Percentiles rank a stretch among this genome's conserved stretches.
Evolutionary conservation across 2,113 vertebrate genomes (phyloP).

Genomic region (Typhlomys cinereus): DNA sequence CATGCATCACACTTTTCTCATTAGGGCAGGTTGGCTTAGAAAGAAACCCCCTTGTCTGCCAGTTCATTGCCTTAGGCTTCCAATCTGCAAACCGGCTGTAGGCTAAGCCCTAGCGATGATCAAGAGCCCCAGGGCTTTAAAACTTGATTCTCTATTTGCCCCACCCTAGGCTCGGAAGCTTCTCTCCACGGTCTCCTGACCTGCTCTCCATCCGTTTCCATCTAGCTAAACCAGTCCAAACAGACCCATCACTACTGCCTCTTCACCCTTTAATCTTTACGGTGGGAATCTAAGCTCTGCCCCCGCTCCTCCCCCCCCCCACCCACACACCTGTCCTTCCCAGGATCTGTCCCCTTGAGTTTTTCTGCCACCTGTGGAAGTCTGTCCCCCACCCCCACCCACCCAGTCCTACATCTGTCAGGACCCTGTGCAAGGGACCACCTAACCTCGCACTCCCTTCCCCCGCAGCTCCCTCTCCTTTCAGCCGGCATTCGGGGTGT

Average conservation of each 20-base stretch:
- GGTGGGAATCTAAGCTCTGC: background rate
- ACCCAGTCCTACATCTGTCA: background rate
- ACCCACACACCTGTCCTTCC: too few relatives aligned
- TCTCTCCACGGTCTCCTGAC: background rate
- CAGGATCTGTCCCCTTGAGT: background rate
- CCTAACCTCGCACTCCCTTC: background rate
- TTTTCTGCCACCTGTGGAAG: background rate
- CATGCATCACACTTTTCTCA: conserved; percentile 64
- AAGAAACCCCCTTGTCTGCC: conserved; percentile 45
- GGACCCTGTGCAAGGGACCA: background rate
- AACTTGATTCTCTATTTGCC: too few relatives aligned
- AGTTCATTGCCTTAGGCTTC: background rate
- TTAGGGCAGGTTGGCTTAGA: conserved; percentile 61
- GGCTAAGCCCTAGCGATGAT: background rate
- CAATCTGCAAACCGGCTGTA: background rate
- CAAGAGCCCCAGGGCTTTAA: background rate
- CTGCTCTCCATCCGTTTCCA: background rate
- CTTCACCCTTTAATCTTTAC: too few relatives aligned
- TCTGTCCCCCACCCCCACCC: background rate
- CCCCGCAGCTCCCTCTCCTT: background rate
- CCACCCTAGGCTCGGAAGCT: background rate
- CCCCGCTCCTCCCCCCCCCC: too few relatives aligned
- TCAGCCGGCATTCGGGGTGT: background rate
- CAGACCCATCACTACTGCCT: background rate
- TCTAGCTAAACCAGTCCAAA: background rate